A percentile compares a stretch with the other conserved stretches of the same genome.
Evolutionary conservation across 2,888 invertebrate genomes (phyloP).

Genomic region (Drosophila recens): DNA sequence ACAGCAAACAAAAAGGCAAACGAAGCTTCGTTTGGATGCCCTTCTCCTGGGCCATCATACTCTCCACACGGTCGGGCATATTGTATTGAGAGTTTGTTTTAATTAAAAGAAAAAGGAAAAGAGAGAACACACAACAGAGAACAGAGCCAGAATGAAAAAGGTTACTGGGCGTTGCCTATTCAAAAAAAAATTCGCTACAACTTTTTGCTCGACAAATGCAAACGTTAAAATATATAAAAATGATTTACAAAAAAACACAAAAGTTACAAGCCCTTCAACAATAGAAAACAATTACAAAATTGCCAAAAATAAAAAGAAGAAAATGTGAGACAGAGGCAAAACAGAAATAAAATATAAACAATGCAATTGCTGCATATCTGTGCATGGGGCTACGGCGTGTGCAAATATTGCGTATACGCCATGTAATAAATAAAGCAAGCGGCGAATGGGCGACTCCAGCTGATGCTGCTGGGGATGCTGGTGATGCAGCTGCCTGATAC

Average conservation of each 20-base stretch:
- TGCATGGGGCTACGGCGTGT: conserved; percentile 32
- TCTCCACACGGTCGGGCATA: conserved; percentile 56
- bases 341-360: conserved; percentile 55
- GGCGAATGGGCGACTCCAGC: conserved; percentile 40
- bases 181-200: conserved; percentile 40
- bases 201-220: conserved; percentile 42
- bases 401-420: conserved; percentile 77
- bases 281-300: conserved; percentile 70
- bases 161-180: conserved; percentile 63
- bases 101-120: conserved; percentile 73
- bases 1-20: conserved; percentile 73
- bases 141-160: conserved; percentile 40
- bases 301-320: conserved; percentile 49
- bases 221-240: conserved; percentile 66
- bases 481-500: conserved; percentile 26
- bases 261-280: conserved; percentile 71
- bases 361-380: conserved; percentile 67
- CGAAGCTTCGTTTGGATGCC: conserved; percentile 36
- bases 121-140: conserved; percentile 21
- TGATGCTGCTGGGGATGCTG: conserved; percentile 10
- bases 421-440: conserved; percentile 71
- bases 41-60: conserved; percentile 17
- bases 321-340: conserved; percentile 23
- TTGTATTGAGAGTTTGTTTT: conserved; percentile 81
- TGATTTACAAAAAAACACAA: conserved; percentile 82